These are phyloP conservation scores for Melanotaenia duboulayi DNA, from an alignment of 2,113 vertebrate genomes.

Conservation along the genomic window DNA sequence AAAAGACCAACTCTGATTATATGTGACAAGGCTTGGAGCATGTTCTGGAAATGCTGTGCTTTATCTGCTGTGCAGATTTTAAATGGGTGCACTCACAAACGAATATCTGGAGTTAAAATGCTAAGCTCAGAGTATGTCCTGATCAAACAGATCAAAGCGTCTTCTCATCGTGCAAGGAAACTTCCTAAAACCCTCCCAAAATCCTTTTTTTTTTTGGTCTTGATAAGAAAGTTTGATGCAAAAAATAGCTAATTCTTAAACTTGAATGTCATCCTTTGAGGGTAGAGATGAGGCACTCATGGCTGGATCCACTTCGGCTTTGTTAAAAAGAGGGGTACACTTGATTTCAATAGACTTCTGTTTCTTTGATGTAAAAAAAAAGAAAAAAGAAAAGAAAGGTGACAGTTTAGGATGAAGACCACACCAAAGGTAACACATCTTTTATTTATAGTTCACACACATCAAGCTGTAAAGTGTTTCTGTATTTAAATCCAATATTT, in stretches of 20 bases:
- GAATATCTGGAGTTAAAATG: constrained; percentile 28
- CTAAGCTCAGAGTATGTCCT: constrained; percentile 42
- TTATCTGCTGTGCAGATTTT: constrained; percentile 39
- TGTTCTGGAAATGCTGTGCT: constrained; percentile 10
- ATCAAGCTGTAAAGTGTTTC: no score
- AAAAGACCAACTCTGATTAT: constrained; percentile 1
- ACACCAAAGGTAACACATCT: no score
- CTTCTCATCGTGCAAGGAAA: constrained; percentile 35
- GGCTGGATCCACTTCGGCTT: background rate
- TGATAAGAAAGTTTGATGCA: constrained; percentile 39
- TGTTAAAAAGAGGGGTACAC: background rate
- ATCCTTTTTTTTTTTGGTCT: constrained; percentile 15
- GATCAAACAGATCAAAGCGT: constrained; percentile 60
- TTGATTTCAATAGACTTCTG: background rate
- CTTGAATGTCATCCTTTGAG: constrained; percentile 29
- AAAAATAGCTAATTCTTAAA: constrained; percentile 41
- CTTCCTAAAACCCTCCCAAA: constrained; percentile 11
- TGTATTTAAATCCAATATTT: no score
- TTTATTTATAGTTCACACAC: no score
- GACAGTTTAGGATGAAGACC: no score
- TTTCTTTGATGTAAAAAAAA: background rate
- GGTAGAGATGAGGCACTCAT: background rate
- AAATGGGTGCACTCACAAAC: constrained; percentile 31
- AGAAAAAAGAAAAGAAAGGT: background rate
- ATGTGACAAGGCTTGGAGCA: constrained; percentile 19